Conservation (phyloP, 1,140 invertebrate genomes). For the Diplogasteroides magnus region DNA sequence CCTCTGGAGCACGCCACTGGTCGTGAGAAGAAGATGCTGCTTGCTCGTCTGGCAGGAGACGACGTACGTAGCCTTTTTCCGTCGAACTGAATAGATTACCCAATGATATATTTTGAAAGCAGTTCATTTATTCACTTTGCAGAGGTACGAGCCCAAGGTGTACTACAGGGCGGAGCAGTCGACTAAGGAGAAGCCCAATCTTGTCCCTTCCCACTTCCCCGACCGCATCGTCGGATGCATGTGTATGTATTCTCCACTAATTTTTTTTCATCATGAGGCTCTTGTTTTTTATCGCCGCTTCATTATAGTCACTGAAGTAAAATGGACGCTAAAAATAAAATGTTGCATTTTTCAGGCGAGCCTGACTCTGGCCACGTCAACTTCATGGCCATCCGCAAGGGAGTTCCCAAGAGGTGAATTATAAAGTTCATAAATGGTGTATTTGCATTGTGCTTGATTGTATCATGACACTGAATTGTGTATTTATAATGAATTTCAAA, state of each 20-base stretch:
- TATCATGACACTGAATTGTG: constrained; percentile 59
- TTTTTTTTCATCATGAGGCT: background rate
- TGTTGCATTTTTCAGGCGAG: constrained; percentile 61
- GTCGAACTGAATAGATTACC: background rate
- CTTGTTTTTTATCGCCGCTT: no score
- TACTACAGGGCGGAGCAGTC: constrained; percentile 62
- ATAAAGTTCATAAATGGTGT: no score
- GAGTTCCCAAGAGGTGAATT: constrained; percentile 68
- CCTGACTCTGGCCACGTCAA: constrained; percentile 78
- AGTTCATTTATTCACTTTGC: background rate
- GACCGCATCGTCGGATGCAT: constrained; percentile 87
- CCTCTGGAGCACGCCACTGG: constrained; percentile 86
- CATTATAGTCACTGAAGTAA: constrained; percentile 1
- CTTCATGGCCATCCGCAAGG: constrained; percentile 89
- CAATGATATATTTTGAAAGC: background rate
- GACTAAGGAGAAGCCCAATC: constrained; percentile 79
- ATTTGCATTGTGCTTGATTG: no score
- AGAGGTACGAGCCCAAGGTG: constrained; percentile 54
- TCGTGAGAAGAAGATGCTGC: constrained; percentile 78
- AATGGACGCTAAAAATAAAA: no score
- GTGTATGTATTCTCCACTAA: constrained; percentile 64
- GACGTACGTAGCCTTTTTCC: constrained; percentile 63
- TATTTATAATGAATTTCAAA: background rate
- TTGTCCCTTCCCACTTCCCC: constrained; percentile 80
- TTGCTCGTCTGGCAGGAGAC: constrained; percentile 76